phyloP scores from a whole-genome alignment of 1,140 invertebrate species.

The Ditylenchus dipsaci region DNA sequence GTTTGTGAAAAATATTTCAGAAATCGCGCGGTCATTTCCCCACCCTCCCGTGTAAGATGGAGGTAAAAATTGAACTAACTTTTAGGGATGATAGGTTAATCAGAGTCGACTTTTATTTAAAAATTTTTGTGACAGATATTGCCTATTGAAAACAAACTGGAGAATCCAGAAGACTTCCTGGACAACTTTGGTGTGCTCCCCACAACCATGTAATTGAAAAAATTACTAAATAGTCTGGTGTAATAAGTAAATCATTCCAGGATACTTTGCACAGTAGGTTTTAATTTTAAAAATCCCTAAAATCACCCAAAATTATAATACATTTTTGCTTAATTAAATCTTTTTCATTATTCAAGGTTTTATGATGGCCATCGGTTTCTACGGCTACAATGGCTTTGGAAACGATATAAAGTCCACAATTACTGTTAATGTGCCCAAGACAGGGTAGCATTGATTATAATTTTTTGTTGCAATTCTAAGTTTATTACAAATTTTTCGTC shows the following conservation, averaged over 20 bases:
- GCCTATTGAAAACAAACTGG: constrained; percentile 62
- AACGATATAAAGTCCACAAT: constrained; percentile 59
- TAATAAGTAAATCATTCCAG: not conserved
- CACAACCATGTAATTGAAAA: constrained; percentile 58
- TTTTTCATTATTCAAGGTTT: constrained; percentile 55
- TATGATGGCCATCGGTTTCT: constrained; percentile 62
- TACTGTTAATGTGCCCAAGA: constrained; percentile 61
- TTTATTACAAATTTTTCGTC: constrained; percentile 17
- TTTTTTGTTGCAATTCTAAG: constrained; percentile 6
- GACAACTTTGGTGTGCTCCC: constrained; percentile 60
- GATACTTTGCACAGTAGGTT: constrained; percentile 44
- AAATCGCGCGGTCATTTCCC: too few species aligned
- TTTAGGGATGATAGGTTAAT: too few species aligned
- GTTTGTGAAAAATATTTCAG: too few species aligned
- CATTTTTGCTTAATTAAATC: not conserved
- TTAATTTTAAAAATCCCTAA: too few species aligned
- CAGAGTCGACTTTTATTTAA: too few species aligned
- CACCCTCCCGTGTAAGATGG: too few species aligned
- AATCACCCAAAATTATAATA: not conserved
- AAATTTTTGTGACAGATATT: constrained; percentile 57
- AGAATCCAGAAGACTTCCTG: constrained; percentile 59
- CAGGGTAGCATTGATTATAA: constrained; percentile 32
- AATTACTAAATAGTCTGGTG: not conserved
- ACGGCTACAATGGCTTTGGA: constrained; percentile 62
- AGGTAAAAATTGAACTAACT: too few species aligned